phyloP scores from a whole-genome alignment of 2,797 vertebrate species.

The Streptopelia turtur region DNA sequence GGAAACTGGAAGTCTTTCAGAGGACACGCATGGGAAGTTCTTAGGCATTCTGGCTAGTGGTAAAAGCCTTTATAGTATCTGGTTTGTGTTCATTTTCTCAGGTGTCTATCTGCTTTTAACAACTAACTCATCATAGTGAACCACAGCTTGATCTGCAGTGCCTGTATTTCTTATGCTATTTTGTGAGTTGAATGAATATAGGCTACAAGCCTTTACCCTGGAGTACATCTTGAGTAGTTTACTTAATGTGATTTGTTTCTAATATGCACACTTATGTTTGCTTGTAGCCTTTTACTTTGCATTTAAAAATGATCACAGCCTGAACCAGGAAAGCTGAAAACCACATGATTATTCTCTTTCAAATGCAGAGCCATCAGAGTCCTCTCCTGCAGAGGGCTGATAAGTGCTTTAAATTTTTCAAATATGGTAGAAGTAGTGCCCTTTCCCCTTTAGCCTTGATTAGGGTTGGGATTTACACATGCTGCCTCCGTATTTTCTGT shows the following conservation, averaged over 20 bases:
- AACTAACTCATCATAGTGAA: background rate
- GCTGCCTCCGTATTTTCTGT: constrained; percentile 31
- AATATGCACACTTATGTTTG: background rate
- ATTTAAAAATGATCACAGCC: constrained; percentile 40
- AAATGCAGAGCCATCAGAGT: constrained; percentile 51
- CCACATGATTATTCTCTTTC: constrained; percentile 25
- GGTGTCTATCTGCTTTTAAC: background rate
- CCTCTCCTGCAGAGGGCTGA: constrained; percentile 53
- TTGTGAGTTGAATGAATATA: constrained; percentile 20
- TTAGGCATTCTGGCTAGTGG: background rate
- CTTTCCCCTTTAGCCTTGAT: constrained; percentile 64
- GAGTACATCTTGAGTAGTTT: constrained; percentile 23
- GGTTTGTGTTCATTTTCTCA: background rate
- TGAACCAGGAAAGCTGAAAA: constrained; percentile 1
- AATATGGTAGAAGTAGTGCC: constrained; percentile 38
- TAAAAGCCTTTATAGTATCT: background rate
- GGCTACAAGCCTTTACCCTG: constrained; percentile 15
- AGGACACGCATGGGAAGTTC: background rate
- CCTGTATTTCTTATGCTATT: background rate
- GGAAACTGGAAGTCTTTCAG: background rate
- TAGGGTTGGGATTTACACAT: constrained; percentile 61
- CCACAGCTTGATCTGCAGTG: background rate
- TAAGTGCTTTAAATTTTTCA: constrained; percentile 61
- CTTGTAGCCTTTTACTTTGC: constrained; percentile 29
- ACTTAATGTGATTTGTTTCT: constrained; percentile 12